Evolutionary conservation across 1,140 invertebrate genomes (phyloP).

Genomic region (Brachionus angularis): DNA sequence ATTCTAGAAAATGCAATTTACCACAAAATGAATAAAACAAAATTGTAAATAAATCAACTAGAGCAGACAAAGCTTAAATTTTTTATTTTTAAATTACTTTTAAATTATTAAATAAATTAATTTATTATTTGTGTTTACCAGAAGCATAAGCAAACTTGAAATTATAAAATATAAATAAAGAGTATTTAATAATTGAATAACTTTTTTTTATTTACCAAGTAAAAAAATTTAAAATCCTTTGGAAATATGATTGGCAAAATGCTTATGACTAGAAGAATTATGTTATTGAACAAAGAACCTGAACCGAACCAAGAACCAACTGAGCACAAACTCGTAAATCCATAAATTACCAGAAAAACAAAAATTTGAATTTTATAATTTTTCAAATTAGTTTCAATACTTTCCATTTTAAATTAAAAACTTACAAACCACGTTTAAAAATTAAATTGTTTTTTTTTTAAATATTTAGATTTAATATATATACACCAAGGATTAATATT

Average conservation of each 20-base stretch:
- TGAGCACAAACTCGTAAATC: no score
- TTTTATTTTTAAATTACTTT: not conserved
- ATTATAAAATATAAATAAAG: not conserved
- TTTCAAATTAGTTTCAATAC: no score
- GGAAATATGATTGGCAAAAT: not conserved
- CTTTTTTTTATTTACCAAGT: not conserved
- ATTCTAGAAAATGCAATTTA: not conserved
- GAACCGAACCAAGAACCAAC: not conserved
- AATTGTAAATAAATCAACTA: not conserved
- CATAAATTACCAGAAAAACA: no score
- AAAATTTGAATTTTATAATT: no score
- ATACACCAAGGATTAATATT: no score
- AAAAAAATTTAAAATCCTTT: not conserved
- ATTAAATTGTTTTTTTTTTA: no score
- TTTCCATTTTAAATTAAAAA: no score
- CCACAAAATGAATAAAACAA: not conserved
- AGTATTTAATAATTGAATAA: not conserved
- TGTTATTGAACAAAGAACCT: not conserved
- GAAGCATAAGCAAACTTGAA: constrained; percentile 22
- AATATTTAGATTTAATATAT: no score
- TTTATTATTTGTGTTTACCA: not conserved
- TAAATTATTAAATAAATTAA: not conserved
- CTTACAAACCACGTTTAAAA: no score
- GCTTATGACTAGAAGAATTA: constrained; percentile 11
- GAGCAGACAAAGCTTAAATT: not conserved